Evolutionary conservation across 2,888 invertebrate species (phyloP), one percentile per base, ranked within the genome.

Genomic region (Anaspis maculata): DNA sequence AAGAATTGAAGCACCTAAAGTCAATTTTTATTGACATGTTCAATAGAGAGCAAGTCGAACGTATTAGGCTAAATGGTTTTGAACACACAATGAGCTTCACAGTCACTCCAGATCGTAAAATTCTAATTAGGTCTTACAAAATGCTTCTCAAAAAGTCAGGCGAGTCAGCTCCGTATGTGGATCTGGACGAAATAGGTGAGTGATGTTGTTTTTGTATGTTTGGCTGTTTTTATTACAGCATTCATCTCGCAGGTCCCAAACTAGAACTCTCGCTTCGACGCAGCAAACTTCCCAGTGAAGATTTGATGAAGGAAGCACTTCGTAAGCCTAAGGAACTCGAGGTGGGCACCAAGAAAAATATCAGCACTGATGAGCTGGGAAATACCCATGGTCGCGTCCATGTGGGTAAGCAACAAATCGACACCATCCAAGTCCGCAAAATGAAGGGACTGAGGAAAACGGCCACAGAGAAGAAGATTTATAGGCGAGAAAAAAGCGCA

Each of bases 1-100:
- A 83, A 41, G 89, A 90, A 41, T 73, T 87, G 45, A 78, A 79
- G 48, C 76, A 94, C 44, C 68, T 97, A 12, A 89, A 89, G 57
- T 95, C 86, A 57, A 64, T 98, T 19, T 75, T 98, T 34, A 75
- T 82, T 48, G 98, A 98, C 66, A 86, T 94, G 66, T 97, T 97
- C 64, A 79, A 91, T 42, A 82, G 90, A 44, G 86, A 90, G 58
- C 72, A 74, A 52, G 79, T 83, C 1, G 79, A 82, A 32, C 79
- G 83, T 26, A 77, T 98, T 27, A 76, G 94, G 39, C 69, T 97
- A 7, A 87, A 92, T 58, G 97, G 97, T 0, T 71, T 98, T 39
- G 96, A 98, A 59, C 92, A 95, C 69, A 87, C 87, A 0, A 66
- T 97, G 13, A 83, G 86, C 62, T 90, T 98, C 57, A 90, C 92